Evolutionary conservation across 2,888 invertebrate species (phyloP).

Genomic region (Eristalis arbustorum): DNA sequence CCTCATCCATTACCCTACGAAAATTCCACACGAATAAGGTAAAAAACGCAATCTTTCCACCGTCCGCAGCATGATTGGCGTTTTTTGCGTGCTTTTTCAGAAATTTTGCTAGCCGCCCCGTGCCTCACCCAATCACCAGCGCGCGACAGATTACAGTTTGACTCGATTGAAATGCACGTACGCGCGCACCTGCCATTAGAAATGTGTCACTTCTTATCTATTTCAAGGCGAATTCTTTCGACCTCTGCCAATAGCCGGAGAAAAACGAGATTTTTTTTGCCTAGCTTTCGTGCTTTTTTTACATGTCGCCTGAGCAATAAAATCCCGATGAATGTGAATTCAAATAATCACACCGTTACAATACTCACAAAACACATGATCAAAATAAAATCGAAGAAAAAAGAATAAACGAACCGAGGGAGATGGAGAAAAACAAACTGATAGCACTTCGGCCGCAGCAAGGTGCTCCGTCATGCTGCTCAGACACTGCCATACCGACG

Average conservation of each 20-base stretch:
- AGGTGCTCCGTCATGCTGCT: neutral
- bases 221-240: neutral
- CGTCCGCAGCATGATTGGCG: neutral
- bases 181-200: neutral
- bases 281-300: neutral
- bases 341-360: neutral
- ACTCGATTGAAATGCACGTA: neutral
- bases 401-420: neutral
- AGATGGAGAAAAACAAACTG: neutral
- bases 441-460: neutral
- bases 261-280: constrained; percentile 5
- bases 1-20: neutral
- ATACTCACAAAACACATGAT: neutral
- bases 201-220: neutral
- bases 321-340: neutral
- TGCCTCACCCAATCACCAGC: neutral
- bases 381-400: constrained; percentile 8
- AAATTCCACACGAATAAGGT: neutral
- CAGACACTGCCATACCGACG: constrained; percentile 3
- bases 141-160: neutral
- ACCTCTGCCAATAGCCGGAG: neutral
- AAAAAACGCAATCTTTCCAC: neutral
- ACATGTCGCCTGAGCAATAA: neutral
- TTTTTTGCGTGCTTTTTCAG: neutral
- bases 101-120: neutral